These are phyloP conservation scores for Pomacea canaliculata DNA, from an alignment of 2,888 invertebrate genomes.

Conservation along the genomic window DNA sequence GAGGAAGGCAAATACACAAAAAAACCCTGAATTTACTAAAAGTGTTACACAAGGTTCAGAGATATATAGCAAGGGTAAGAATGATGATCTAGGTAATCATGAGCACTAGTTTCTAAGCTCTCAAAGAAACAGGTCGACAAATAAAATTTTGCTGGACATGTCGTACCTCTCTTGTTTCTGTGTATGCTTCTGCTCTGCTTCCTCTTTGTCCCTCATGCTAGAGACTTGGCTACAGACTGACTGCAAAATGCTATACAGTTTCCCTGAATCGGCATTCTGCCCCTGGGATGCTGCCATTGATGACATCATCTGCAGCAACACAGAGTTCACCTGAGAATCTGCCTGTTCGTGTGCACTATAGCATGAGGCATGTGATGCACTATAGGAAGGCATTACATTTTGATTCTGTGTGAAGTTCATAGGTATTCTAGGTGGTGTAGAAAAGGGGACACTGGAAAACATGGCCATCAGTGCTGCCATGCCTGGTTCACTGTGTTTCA, in stretches of 20 bases:
- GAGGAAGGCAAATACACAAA: too few species aligned
- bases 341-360: too few species aligned
- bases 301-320: slow-evolving; percentile 15
- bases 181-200: neutral
- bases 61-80: too few species aligned
- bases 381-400: too few species aligned
- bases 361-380: too few species aligned
- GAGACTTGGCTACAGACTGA: slow-evolving; percentile 18
- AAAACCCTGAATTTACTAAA: too few species aligned
- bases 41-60: too few species aligned
- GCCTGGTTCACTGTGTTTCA: neutral
- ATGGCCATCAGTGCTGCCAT: slow-evolving; percentile 15
- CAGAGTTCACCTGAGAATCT: slow-evolving; percentile 1
- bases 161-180: neutral
- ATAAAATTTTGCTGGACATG: too few species aligned
- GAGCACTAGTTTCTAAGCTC: too few species aligned
- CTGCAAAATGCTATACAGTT: slow-evolving; percentile 15
- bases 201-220: neutral
- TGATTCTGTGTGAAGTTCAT: too few species aligned
- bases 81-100: too few species aligned
- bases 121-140: too few species aligned
- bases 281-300: neutral
- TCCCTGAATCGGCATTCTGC: neutral
- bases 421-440: neutral
- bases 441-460: neutral